Evolutionary conservation across 2,797 vertebrate species (phyloP), one percentile per base, ranked within the genome.

Genomic region (Botia kubotai): DNA sequence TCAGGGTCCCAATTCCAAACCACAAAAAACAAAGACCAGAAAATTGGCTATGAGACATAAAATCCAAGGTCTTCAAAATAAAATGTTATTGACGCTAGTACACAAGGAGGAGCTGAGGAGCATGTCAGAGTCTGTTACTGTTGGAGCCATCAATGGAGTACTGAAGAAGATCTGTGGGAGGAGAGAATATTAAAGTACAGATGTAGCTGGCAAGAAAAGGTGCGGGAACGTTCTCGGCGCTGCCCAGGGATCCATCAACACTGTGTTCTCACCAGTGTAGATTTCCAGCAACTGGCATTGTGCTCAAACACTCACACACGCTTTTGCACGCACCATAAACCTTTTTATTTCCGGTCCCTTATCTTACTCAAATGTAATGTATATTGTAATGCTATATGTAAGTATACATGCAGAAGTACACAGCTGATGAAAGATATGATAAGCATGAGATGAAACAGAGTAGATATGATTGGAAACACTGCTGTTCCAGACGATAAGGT

Each of bases 251-350:
- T 60, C 66, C 26, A 72, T 72, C 74, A 74, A 33, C 8, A 23
- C 50, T 13, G 21, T 13, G 43, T 71, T 84, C 74, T 77, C 74
- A 82, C 52, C 62, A 55, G 73, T 82, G 65, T 86, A 73, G 77
- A 75, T 52, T 84, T 84, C 33, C 82, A 75, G 29, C 63, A 79
- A 71, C 82, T 69, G 70, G 55, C 72, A 70, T 36, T 60, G 50
- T 14, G 19, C 43, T 66, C 39, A 50, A 14, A 46, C 26, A 21
- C 58, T 29, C 58, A 66, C 12, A 65, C 26, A 36, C 50, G 17
- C 69, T 62, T 75, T 33, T 39, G 7, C 0, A 73, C 48, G 50
- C 53, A 66, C 36, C 53, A 66, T 66, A 72, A 74, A 63, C 72
- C 17, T 57, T 67, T 66, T 72, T 58, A 74, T 78, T 78, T 82